Evolutionary conservation across 2,888 invertebrate species (phyloP).

Genomic region (Gryllus longicercus): DNA sequence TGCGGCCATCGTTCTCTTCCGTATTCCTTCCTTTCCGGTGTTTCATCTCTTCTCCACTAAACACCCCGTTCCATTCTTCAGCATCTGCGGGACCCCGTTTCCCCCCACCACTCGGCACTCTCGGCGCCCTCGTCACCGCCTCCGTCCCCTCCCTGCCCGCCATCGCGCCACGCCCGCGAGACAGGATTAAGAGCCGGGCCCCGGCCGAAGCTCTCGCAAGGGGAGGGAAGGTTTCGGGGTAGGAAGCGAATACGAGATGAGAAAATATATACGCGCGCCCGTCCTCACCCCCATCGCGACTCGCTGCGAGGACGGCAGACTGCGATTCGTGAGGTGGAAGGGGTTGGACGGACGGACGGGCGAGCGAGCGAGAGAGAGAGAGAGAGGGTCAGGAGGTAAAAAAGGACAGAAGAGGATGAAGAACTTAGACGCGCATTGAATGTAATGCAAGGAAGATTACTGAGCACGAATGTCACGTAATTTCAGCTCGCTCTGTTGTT

Average conservation of each 20-base stretch:
- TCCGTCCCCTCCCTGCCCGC: neutral
- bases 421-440: constrained; percentile 17
- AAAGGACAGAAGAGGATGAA: neutral
- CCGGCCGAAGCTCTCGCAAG: neutral
- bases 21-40: no score
- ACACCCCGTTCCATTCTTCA: no score
- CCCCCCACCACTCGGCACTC: no score
- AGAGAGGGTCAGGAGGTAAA: neutral
- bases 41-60: no score
- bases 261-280: neutral
- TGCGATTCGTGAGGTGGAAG: neutral
- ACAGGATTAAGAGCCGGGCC: neutral
- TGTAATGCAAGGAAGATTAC: constrained; percentile 10
- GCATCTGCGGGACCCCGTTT: no score
- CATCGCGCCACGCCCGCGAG: neutral
- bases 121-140: no score
- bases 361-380: neutral
- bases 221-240: constrained; percentile 3
- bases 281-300: neutral
- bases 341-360: neutral
- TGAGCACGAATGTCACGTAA: neutral
- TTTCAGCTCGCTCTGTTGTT: neutral
- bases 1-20: no score
- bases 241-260: neutral
- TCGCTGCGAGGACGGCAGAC: neutral